Percentiles rank a stretch among this genome's conserved stretches.
Conservation (phyloP, 2,113 vertebrate genomes). For the Strix uralensis region DNA sequence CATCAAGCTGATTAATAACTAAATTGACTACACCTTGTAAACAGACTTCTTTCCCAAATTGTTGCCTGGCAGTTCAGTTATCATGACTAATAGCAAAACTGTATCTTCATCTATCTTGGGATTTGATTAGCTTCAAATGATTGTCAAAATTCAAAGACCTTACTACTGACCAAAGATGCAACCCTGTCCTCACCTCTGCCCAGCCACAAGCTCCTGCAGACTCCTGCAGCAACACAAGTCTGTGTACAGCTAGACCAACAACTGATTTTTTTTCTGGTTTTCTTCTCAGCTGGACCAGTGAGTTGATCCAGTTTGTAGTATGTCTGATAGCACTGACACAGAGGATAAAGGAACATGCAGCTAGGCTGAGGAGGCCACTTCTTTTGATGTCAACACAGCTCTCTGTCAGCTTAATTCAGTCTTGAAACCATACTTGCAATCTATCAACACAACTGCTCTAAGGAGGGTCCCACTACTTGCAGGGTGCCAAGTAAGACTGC, state of each 20-base stretch:
- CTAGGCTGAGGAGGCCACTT: neutral
- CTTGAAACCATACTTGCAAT: neutral
- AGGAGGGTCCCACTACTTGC: neutral
- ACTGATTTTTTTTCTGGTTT: neutral
- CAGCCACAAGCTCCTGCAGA: neutral
- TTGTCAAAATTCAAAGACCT: neutral
- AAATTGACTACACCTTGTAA: neutral
- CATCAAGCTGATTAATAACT: neutral
- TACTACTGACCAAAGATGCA: neutral
- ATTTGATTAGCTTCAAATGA: neutral
- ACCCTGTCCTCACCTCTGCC: neutral
- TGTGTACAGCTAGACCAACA: neutral
- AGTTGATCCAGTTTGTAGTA: neutral
- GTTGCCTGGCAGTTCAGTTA: neutral
- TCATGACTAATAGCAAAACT: neutral
- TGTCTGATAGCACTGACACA: neutral
- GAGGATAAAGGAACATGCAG: neutral
- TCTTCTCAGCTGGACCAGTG: neutral
- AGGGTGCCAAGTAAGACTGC: neutral
- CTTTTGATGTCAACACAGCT: neutral
- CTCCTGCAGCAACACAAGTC: neutral
- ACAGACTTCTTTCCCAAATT: neutral
- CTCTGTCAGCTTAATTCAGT: neutral
- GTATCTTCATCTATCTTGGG: neutral
- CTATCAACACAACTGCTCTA: rapidly evolving